Evolutionary conservation across 2,888 invertebrate species (phyloP), one percentile per base, ranked within the genome.

Genomic region (Amphipyra tragopoginis): DNA sequence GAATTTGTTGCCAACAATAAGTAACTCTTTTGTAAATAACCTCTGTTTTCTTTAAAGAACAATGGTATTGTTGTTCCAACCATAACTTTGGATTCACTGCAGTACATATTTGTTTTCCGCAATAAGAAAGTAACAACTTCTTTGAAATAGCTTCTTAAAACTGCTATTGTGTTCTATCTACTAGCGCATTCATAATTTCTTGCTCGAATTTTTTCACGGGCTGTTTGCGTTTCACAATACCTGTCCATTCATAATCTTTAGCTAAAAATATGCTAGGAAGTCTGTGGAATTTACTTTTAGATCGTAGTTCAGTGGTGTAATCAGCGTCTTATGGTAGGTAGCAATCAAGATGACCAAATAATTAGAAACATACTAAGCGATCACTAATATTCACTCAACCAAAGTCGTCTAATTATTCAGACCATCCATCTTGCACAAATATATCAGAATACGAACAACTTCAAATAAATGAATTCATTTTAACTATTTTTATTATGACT

Each of bases 121-220:
- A 48, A n/a, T 7, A 51, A 43, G 11, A 50, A 45, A 50, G 15
- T 48, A 54, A 47, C 45, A 54, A 36, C 10, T 42, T 48, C 13
- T 34, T 29, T 15, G 10, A 50, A 29, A 8, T 29, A 34, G 38
- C 15, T 56, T 63, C 38, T n/a, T 34, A 51, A 54, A 56, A 58
- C 14, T 33, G 33, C 40, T 38, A 42, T 71, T 69, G 51, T 69
- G n/a, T 53, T 48, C 40, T 38, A 71, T 45, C 33, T 54, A 48
- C 65, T 51, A 39, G 54, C 54, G 53, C 57, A 64, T 71, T 58
- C 33, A 71, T 55, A 55, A 55, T 71, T 52, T 45, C 54, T 69
- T 55, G 40, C 44, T 49, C 43, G 26, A 38, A n/a, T 39, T 42
- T 44, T 40, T 52, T 48, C 13, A 49, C 26, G 21, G 64, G 7